A percentile compares a stretch with the other conserved stretches of the same genome.
phyloP scores from a whole-genome alignment of 2,888 invertebrate genomes.

The Branchipolynoe longqiensis region DNA sequence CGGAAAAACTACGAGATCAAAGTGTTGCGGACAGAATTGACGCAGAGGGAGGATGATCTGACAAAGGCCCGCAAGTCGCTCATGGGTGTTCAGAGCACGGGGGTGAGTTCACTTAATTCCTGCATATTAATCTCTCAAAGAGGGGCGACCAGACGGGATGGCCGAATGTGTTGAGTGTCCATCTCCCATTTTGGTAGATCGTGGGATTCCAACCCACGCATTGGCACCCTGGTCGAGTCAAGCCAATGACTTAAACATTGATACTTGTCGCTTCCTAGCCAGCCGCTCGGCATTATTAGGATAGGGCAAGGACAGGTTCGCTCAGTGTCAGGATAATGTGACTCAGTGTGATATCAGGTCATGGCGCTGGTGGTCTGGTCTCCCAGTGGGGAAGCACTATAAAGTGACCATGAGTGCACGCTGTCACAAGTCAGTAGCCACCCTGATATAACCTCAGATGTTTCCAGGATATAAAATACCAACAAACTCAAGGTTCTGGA shows the following conservation, averaged over 20 bases:
- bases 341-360: no score
- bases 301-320: no score
- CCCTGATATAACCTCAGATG: no score
- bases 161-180: background rate
- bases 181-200: background rate
- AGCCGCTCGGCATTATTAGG: no score
- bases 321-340: background rate
- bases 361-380: no score
- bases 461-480: background rate
- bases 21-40: constrained; percentile 77
- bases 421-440: no score
- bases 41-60: constrained; percentile 73
- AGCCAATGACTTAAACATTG: background rate
- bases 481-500: background rate
- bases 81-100: constrained; percentile 72
- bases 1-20: constrained; percentile 80
- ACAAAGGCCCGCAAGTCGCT: constrained; percentile 72
- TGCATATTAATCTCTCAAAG: background rate
- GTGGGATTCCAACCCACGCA: background rate
- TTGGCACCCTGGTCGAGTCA: no score
- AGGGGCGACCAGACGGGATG: background rate
- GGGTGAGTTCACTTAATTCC: background rate
- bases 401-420: no score
- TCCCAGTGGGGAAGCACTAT: no score
- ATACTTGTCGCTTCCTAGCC: no score